Evolutionary conservation across 2,797 vertebrate genomes (phyloP), one percentile per base, ranked within the genome.

Genomic region (Phalloptychus januarius): DNA sequence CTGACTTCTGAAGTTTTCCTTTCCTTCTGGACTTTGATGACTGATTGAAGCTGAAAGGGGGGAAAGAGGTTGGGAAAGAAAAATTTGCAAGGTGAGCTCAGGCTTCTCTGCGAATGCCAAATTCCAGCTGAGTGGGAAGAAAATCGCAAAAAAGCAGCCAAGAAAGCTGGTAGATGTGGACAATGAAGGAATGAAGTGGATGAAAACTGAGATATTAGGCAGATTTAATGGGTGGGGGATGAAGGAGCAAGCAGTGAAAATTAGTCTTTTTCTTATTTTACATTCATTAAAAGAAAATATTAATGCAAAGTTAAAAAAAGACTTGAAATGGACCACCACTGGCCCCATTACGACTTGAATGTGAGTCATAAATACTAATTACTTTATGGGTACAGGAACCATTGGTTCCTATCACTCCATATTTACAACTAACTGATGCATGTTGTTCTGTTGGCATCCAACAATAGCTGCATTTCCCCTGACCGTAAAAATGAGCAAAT

Each of bases 11-110:
- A 87, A 61, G 77, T 76, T 77, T 61, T 77, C 81, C 81, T 77
- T 79, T 74, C 67, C 70, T 78, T 81, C 79, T 72, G 50, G 63
- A 79, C 78, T 75, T 28, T 61, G 79, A 73, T 80, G 81, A 84
- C 80, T 85, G 83, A 90, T 91, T 88, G 80, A 80, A 87, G 77
- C 28, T 79, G 77, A 92, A 84, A 82, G 75, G 79, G 52, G 75
- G 40, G n/a, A n/a, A 78, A 74, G 45, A 31, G 3, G n/a, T 12
- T 6, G 48, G 20, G 36, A 46, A 46, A 61, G 58, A 20, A 58
- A 56, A 81, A 50, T 40, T 71, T 48, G n/a, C 7, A 45, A 82
- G 44, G 75, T 79, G 79, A 83, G 71, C 38, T 23, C 15, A 1
- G 3, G 38, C 28, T 76, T 72, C 33, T 48, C 61, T 40, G 61